Evolutionary conservation across 2,888 invertebrate species (phyloP), one percentile per base, ranked within the genome.

Genomic region (Tanytarsus gracilentus): DNA sequence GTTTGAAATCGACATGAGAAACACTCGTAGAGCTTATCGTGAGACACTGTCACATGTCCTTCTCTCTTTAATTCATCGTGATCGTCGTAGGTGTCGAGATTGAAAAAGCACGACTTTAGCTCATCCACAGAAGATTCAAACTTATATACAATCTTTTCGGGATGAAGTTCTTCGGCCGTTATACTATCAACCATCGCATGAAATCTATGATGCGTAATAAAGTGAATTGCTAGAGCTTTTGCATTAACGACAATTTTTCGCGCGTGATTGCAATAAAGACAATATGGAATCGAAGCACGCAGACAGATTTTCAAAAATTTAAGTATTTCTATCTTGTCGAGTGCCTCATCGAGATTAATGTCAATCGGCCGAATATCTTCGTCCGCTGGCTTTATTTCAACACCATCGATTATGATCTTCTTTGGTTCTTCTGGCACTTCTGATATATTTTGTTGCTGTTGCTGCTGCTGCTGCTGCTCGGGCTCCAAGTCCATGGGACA

Each of bases 221-320:
- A 81, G 69, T 92, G 91, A 39, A 89, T 71, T 6, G 85, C 84
- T 53, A 92, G 75, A 67, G 88, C 87, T 69, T 84, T 83, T 55
- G 86, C 89, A 71, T 90, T 88, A 0, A 91, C 88, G 9, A 88
- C 86, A 65, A 92, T 88, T 66, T 86, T 85, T 18, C 88, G 78
- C 0, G 88, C 89, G 75, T 91, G 89, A 69, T 90, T 88, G 68
- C 91, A 92, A 70, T 88, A 92, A 61, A 89, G 80, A 70, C 92
- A 92, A 63, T 77, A 77, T 6, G 80, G 75, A 67, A 83, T 80
- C 0, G 88, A 85, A 11, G 82, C 79, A 64, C 79, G 76, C 55
- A 90, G 74, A 71, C 88, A 89, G 64, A 84, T 83, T 68, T 85
- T 85, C 29, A 90, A 69, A 63, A 90, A 76, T 63, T 84, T 79